Base-by-base conservation (phyloP, 2,113 vertebrate genomes). In the Leptodactylus fuscus region DNA sequence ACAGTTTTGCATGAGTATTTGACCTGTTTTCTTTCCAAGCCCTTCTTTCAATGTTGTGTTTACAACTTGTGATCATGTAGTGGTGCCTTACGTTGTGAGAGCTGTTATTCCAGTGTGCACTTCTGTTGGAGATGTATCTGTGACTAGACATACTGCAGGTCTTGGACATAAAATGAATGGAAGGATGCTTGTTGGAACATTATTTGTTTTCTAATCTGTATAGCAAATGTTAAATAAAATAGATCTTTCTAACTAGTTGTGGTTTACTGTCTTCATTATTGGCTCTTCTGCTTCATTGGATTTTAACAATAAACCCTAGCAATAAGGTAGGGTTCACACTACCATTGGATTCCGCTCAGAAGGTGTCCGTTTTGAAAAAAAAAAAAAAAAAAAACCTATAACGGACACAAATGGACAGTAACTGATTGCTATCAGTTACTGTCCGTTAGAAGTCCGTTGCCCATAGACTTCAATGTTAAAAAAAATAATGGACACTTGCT, bases 51-150 rank as follows among this genome's bases (percentile, higher is more conserved):
- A 83, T 93, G 91, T 89, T 92, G 88, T 92, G 87, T 92, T 92
- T 91, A 91, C 89, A 91, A 88, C 80, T 92, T 91, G 93, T 94
- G 92, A 91, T 93, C 90, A 92, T 93, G 93, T 96, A 93, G 91
- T 93, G 91, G 95, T 96, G 96, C 95, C 96, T 97, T 94, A 96
- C 89, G 90, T 94, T 93, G 90, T 92, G 89, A 89, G 87, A 94
- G 88, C 91, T 88, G 90, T 67, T 93, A 91, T 90, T 90, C 91
- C 88, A 90, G 90, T 91, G 89, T 91, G 91, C 92, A 91, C 88
- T 94, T 90, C 90, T 92, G 89, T 90, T 87, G 88, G 87, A 91
- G 87, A 87, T 34, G 79, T 91, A 85, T 91, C 92, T 90, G 82
- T 90, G 88, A 88, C 85, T 87, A 75, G 87, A 88, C 86, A 87